Evolutionary conservation across 2,888 invertebrate genomes (phyloP).

Genomic region (Coenonympha glycerion): DNA sequence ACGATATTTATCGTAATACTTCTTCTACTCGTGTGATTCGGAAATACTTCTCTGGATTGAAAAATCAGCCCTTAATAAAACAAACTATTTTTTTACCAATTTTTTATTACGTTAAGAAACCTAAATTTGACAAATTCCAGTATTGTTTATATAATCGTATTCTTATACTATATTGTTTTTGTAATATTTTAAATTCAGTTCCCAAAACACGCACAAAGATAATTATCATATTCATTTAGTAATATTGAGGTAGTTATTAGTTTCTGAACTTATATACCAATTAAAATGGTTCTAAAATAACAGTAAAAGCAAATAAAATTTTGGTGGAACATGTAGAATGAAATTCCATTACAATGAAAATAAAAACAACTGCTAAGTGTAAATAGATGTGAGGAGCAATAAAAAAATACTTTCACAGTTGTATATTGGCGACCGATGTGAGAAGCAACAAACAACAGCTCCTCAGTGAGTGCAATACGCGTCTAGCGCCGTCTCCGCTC

Average conservation of each 20-base stretch:
- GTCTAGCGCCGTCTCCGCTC: slow-evolving; percentile 16
- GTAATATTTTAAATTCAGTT: slow-evolving; percentile 60
- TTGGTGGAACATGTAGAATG: slow-evolving; percentile 49
- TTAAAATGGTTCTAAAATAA: slow-evolving; percentile 69
- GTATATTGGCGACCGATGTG: slow-evolving; percentile 42
- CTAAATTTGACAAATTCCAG: slow-evolving; percentile 72
- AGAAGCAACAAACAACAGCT: slow-evolving; percentile 47
- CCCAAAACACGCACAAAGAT: slow-evolving; percentile 75
- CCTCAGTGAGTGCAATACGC: slow-evolving; percentile 31
- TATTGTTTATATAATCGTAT: slow-evolving; percentile 72
- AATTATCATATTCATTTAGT: slow-evolving; percentile 74
- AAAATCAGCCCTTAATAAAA: too few relatives aligned
- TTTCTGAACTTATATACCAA: slow-evolving; percentile 76
- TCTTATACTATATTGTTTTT: slow-evolving; percentile 68
- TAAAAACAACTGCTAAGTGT: slow-evolving; percentile 38
- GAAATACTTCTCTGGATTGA: too few relatives aligned
- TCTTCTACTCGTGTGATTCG: too few relatives aligned
- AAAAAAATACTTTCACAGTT: slow-evolving; percentile 47
- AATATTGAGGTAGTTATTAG: slow-evolving; percentile 77
- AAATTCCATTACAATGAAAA: slow-evolving; percentile 43
- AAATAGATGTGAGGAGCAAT: slow-evolving; percentile 34
- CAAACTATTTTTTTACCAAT: slow-evolving; percentile 49
- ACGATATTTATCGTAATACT: too few relatives aligned
- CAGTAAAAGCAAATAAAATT: slow-evolving; percentile 59
- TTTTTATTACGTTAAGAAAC: slow-evolving; percentile 74